Conservation (phyloP, 2,113 vertebrate species). For the Apeltes quadracus region DNA sequence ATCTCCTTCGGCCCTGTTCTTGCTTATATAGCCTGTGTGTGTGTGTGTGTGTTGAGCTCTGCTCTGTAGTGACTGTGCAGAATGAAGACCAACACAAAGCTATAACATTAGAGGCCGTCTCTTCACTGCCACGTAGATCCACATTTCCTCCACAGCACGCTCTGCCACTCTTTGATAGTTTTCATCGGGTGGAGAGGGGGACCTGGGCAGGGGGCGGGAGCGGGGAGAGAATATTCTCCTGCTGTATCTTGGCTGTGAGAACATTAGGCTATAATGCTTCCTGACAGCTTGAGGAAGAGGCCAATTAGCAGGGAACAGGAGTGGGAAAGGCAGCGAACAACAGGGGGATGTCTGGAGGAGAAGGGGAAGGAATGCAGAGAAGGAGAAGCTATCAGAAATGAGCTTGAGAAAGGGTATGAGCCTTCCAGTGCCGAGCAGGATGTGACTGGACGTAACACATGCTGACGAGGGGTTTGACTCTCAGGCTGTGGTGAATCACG, state of each 20-base stretch:
- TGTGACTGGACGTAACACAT: background rate
- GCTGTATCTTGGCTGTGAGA: slow-evolving; percentile 69
- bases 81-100: slow-evolving; percentile 48
- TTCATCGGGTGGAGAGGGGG: slow-evolving; percentile 47
- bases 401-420: slow-evolving; percentile 16
- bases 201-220: slow-evolving; percentile 3
- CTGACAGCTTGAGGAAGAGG: slow-evolving; percentile 74
- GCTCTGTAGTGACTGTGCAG: slow-evolving; percentile 42
- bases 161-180: slow-evolving; percentile 71
- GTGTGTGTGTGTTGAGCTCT: slow-evolving; percentile 18
- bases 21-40: slow-evolving; percentile 33
- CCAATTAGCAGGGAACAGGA: slow-evolving; percentile 67
- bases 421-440: background rate
- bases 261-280: slow-evolving; percentile 61
- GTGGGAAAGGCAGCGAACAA: slow-evolving; percentile 32
- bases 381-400: slow-evolving; percentile 15
- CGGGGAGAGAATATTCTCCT: slow-evolving; percentile 51
- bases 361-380: background rate
- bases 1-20: background rate
- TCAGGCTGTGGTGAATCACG: slow-evolving; percentile 41
- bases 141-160: slow-evolving; percentile 73
- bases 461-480: slow-evolving; percentile 9
- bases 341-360: slow-evolving; percentile 12
- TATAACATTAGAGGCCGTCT: slow-evolving; percentile 60
- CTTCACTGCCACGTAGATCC: slow-evolving; percentile 65